These are phyloP conservation scores for Aphodius sticticus DNA, from an alignment of 2,888 invertebrate genomes.

Conservation along the genomic window DNA sequence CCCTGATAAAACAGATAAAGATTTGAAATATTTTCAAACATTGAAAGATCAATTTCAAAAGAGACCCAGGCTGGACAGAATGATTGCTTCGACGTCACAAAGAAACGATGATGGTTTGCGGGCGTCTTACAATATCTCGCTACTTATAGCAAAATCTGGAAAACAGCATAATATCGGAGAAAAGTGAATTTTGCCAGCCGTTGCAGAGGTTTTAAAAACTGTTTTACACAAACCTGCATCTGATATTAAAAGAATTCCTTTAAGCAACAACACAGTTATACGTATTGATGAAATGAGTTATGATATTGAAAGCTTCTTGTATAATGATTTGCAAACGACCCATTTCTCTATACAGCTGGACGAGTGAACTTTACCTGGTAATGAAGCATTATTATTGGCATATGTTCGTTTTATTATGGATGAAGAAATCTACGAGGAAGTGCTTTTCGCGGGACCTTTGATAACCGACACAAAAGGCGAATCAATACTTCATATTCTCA, in stretches of 20 bases:
- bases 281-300: conserved; percentile 46
- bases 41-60: conserved; percentile 44
- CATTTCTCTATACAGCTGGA: background rate
- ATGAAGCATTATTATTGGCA: conserved; percentile 47
- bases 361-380: background rate
- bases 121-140: conserved; percentile 41
- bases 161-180: conserved; percentile 47
- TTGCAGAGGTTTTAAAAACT: conserved; percentile 48
- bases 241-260: conserved; percentile 51
- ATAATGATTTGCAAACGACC: conserved; percentile 24
- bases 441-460: conserved; percentile 27
- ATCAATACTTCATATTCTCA: conserved; percentile 21
- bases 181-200: conserved; percentile 49
- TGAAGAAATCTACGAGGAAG: conserved; percentile 18
- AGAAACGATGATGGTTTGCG: conserved; percentile 34
- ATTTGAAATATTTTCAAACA: conserved; percentile 47
- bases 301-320: conserved; percentile 49
- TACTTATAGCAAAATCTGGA: conserved; percentile 44
- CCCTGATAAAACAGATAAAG: conserved; percentile 45
- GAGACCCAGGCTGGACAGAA: conserved; percentile 43
- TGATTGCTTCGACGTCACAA: conserved; percentile 43
- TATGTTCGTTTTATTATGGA: conserved; percentile 42
- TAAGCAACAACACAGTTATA: conserved; percentile 51
- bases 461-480: conserved; percentile 20
- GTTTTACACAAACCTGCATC: conserved; percentile 49